phyloP scores from a whole-genome alignment of 2,888 invertebrate genomes.

The Invenusta paracnida region DNA sequence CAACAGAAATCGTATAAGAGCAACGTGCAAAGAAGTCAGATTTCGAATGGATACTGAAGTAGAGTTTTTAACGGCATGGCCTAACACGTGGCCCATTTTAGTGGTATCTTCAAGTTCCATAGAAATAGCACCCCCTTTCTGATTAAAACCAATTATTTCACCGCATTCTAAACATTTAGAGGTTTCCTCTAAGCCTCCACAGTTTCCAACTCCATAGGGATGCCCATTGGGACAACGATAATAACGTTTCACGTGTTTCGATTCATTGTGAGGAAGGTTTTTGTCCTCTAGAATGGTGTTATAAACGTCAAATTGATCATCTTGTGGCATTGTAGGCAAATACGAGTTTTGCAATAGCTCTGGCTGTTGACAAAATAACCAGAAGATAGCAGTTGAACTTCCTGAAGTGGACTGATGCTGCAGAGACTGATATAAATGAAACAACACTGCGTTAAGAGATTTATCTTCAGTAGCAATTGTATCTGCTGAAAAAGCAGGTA shows the following conservation, averaged over 20 bases:
- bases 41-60: neutral
- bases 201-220: neutral
- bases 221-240: neutral
- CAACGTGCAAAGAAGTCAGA: neutral
- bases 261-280: neutral
- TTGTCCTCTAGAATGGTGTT: neutral
- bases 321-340: slow-evolving; percentile 16
- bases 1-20: neutral
- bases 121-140: neutral
- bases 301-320: neutral
- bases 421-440: neutral
- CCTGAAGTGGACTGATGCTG: neutral
- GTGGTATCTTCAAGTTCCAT: neutral
- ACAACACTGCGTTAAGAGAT: neutral
- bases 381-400: neutral
- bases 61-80: neutral
- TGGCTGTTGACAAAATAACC: neutral
- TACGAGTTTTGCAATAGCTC: neutral
- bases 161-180: neutral
- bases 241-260: no score
- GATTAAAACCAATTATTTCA: neutral
- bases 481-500: neutral
- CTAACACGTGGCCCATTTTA: neutral
- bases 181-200: neutral
- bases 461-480: neutral